A percentile compares a stretch with the other conserved stretches of the same genome.
Conservation (phyloP, 1,140 invertebrate genomes). For the Metopolophium dirhodum region DNA sequence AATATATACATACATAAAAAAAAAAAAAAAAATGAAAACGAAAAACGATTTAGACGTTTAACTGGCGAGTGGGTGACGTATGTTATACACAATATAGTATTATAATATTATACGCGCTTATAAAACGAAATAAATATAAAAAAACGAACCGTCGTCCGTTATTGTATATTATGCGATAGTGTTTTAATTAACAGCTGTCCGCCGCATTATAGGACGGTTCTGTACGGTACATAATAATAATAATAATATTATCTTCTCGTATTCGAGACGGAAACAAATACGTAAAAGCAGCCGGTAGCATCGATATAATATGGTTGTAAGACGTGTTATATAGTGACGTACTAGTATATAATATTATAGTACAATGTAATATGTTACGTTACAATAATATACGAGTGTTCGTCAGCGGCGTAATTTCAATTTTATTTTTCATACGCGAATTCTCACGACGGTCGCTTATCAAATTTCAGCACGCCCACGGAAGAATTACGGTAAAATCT, state of each 20-base stretch:
- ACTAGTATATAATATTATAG: background rate
- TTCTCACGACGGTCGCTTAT: background rate
- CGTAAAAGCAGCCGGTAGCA: background rate
- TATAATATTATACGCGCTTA: background rate
- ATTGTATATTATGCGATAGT: background rate
- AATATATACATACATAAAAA: background rate
- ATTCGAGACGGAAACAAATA: background rate
- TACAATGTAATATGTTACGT: background rate
- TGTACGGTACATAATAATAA: background rate
- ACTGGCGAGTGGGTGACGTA: background rate
- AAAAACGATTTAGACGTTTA: background rate
- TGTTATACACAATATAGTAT: background rate
- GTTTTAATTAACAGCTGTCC: constrained; percentile 3
- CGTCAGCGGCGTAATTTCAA: background rate
- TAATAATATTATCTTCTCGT: background rate
- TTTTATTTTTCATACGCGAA: background rate
- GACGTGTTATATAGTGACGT: background rate
- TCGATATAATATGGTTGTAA: no score
- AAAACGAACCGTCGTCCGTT: background rate
- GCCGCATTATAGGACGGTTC: background rate
- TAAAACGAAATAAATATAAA: background rate
- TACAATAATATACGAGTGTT: background rate
- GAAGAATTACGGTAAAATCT: background rate
- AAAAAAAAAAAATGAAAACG: background rate
- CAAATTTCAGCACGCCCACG: background rate